Evolutionary conservation across 2,888 invertebrate species (phyloP).

Genomic region (Macropis europaea): DNA sequence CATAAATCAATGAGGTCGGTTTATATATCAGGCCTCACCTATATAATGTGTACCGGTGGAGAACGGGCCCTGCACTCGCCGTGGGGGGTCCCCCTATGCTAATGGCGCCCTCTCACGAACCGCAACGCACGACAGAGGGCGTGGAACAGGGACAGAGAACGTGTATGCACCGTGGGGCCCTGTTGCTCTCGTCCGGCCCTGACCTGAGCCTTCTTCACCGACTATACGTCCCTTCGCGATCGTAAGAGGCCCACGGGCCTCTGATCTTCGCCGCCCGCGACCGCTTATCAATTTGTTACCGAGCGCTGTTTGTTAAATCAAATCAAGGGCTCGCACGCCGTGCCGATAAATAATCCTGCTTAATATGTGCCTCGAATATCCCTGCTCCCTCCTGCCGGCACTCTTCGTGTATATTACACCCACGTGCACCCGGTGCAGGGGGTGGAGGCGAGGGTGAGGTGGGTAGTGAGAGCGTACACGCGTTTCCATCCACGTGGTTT

Average conservation of each 20-base stretch:
- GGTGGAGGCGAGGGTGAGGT: neutral
- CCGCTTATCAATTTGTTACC: slow-evolving; percentile 80
- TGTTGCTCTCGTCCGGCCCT: slow-evolving; percentile 68
- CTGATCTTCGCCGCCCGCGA: slow-evolving; percentile 77
- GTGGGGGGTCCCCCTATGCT: slow-evolving; percentile 79
- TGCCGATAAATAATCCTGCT: slow-evolving; percentile 77
- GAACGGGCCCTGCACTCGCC: slow-evolving; percentile 70
- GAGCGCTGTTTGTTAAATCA: slow-evolving; percentile 77
- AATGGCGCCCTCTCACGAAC: slow-evolving; percentile 79
- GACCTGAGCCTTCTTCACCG: slow-evolving; percentile 63
- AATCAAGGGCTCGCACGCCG: slow-evolving; percentile 69
- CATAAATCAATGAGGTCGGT: slow-evolving; percentile 79
- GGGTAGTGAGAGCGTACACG: slow-evolving; percentile 67
- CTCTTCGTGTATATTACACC: slow-evolving; percentile 51
- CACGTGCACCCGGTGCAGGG: slow-evolving; percentile 25
- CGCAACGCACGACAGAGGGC: slow-evolving; percentile 28
- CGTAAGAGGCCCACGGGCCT: slow-evolving; percentile 58
- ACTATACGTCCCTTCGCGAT: slow-evolving; percentile 17
- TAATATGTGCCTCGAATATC: slow-evolving; percentile 73
- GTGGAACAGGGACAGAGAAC: slow-evolving; percentile 34
- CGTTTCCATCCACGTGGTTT: slow-evolving; percentile 65
- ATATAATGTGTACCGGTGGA: slow-evolving; percentile 74
- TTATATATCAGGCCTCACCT: slow-evolving; percentile 78
- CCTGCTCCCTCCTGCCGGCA: slow-evolving; percentile 15
- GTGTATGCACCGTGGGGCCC: slow-evolving; percentile 15